Evolutionary conservation across 2,797 vertebrate genomes (phyloP).

Genomic region (Falco berigora): DNA sequence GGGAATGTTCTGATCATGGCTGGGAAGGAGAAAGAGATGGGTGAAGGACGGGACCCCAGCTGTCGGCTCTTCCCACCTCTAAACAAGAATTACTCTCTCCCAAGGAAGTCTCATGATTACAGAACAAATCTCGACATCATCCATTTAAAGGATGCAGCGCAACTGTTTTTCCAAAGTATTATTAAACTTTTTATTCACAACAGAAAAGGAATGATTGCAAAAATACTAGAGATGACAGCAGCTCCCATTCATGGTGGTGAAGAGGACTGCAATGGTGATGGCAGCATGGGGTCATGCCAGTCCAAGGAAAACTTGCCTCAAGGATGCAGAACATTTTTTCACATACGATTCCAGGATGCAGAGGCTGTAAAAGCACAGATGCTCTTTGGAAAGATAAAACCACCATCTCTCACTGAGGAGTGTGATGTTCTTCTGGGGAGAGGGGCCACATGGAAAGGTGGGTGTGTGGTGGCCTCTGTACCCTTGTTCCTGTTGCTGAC

Average conservation of each 20-base stretch:
- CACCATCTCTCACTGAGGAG: not conserved
- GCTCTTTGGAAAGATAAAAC: not conserved
- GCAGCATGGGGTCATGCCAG: accelerated
- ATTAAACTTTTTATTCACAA: not conserved
- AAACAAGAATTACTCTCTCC: not conserved
- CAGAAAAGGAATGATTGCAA: not conserved
- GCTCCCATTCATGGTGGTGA: not conserved
- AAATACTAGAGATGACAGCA: not conserved
- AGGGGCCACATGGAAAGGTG: not conserved
- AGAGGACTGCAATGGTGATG: not conserved
- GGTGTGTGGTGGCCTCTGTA: not conserved
- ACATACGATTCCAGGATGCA: not conserved
- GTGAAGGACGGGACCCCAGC: not conserved
- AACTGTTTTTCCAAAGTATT: not conserved
- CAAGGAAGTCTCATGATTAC: not conserved
- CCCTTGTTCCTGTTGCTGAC: not conserved
- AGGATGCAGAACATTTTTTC: not conserved
- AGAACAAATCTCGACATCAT: not conserved
- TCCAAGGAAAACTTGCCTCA: not conserved
- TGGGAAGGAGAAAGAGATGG: not conserved
- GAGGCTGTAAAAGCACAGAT: accelerated
- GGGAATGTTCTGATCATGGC: not conserved
- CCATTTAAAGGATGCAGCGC: not conserved
- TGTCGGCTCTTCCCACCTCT: not conserved
- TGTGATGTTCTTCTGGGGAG: not conserved